Percentiles rank a stretch among this genome's conserved stretches.
phyloP scores from a whole-genome alignment of 1,140 invertebrate species.

The Ostrea edulis region DNA sequence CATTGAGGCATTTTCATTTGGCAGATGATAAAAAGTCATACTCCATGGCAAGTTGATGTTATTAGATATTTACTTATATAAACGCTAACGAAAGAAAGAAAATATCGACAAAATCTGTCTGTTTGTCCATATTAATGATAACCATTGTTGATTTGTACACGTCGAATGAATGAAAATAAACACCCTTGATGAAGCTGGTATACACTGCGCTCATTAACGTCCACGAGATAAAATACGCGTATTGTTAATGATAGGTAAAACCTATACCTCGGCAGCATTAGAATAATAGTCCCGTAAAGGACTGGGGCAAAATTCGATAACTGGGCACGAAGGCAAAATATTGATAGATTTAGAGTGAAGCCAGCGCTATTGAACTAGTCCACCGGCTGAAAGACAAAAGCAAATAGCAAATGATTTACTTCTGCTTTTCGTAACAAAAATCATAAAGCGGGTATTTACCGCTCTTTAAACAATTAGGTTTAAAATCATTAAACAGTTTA shows the following conservation, averaged over 20 bases:
- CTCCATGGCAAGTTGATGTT: constrained; percentile 34
- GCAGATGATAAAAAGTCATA: constrained; percentile 35
- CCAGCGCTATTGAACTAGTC: constrained; percentile 1
- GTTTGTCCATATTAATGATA: constrained; percentile 32
- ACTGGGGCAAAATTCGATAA: constrained; percentile 32
- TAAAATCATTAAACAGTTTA: no score
- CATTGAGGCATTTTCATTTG: constrained; percentile 37
- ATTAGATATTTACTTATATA: constrained; percentile 38
- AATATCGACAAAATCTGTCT: constrained; percentile 21
- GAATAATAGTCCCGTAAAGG: background rate
- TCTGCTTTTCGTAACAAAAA: background rate
- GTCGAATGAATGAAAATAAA: constrained; percentile 28
- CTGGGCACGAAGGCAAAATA: constrained; percentile 31
- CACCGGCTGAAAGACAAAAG: background rate
- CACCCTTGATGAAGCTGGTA: constrained; percentile 17
- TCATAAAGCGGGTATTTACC: background rate
- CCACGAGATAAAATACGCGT: background rate
- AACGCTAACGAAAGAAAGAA: constrained; percentile 38
- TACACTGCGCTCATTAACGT: constrained; percentile 6
- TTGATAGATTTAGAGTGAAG: constrained; percentile 37
- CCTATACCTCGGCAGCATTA: constrained; percentile 18
- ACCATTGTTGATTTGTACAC: constrained; percentile 34
- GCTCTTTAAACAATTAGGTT: no score
- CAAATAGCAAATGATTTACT: background rate
- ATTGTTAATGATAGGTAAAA: constrained; percentile 38